Evolutionary conservation across 1,140 invertebrate species (phyloP).

Genomic region (Drosophila sucinea): DNA sequence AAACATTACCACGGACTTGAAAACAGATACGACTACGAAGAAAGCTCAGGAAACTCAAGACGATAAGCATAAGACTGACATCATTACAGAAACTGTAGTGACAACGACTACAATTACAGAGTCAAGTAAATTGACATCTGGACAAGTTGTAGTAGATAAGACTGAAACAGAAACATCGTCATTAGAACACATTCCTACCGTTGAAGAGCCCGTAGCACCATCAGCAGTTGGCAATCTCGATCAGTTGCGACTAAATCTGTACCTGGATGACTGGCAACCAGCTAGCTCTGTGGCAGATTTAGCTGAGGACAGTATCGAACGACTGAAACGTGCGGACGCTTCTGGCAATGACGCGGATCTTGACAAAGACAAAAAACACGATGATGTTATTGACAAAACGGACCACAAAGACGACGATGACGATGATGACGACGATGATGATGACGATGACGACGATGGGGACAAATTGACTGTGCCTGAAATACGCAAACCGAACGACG

Average conservation of each 20-base stretch:
- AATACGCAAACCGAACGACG: conserved; percentile 79
- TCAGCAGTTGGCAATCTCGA: conserved; percentile 47
- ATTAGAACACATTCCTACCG: conserved; percentile 74
- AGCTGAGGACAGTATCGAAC: conserved; percentile 40
- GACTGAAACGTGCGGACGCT: conserved; percentile 52
- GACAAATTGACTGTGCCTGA: conserved; percentile 76
- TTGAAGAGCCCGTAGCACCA: conserved; percentile 35
- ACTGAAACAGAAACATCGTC: conserved; percentile 71
- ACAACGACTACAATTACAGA: conserved; percentile 72
- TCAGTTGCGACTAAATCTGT: conserved; percentile 64
- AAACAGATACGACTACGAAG: conserved; percentile 25
- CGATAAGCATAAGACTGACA: conserved; percentile 78
- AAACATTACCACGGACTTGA: conserved; percentile 45
- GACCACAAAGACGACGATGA: conserved; percentile 76
- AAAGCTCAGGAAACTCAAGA: conserved; percentile 73
- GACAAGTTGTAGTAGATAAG: conserved; percentile 73
- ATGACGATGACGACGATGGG: conserved; percentile 78
- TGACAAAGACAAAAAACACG: conserved; percentile 73
- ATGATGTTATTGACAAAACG: conserved; percentile 49
- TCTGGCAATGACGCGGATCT: conserved; percentile 44
- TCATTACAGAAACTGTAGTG: conserved; percentile 79
- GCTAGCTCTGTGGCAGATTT: conserved; percentile 46
- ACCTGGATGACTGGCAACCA: conserved; percentile 64
- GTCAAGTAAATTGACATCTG: conserved; percentile 53
- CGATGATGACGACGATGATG: conserved; percentile 82